Evolutionary conservation across 2,113 vertebrate species (phyloP).

Genomic region (Ibidorhyncha struthersii): DNA sequence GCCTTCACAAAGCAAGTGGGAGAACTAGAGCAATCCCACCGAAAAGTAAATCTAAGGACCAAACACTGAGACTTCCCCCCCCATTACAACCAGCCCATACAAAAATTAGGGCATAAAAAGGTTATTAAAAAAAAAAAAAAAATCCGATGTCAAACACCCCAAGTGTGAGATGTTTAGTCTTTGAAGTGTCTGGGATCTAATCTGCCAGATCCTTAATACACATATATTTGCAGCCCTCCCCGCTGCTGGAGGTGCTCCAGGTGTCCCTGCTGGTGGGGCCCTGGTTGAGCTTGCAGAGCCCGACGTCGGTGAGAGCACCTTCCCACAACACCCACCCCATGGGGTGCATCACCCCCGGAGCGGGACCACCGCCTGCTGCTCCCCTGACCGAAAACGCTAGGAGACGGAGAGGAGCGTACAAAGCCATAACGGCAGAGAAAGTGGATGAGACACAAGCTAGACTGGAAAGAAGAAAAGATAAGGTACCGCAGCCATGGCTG

Average conservation of each 20-base stretch:
- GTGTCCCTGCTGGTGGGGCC: background rate
- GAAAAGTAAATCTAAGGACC: background rate
- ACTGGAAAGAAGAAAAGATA: background rate
- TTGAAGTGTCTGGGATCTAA: background rate
- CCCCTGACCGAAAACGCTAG: accelerated
- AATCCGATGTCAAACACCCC: background rate
- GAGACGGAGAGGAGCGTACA: background rate
- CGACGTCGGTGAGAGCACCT: accelerated
- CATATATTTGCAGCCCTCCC: background rate
- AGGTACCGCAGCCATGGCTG: accelerated
- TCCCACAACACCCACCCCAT: background rate
- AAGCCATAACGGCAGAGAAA: background rate
- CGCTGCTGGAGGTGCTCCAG: background rate
- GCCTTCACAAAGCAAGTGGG: background rate
- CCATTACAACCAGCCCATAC: background rate
- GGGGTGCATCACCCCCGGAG: background rate
- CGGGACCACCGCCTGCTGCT: background rate
- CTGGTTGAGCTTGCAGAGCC: background rate
- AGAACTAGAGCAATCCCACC: background rate
- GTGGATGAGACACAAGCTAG: background rate
- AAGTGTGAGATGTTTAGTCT: background rate
- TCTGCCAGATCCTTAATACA: background rate
- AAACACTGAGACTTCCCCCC: background rate
- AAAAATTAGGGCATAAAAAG: background rate
- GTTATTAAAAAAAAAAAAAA: background rate